These are phyloP conservation scores for Eumaeus atala DNA, from an alignment of 1,140 invertebrate species.

Conservation along the genomic window DNA sequence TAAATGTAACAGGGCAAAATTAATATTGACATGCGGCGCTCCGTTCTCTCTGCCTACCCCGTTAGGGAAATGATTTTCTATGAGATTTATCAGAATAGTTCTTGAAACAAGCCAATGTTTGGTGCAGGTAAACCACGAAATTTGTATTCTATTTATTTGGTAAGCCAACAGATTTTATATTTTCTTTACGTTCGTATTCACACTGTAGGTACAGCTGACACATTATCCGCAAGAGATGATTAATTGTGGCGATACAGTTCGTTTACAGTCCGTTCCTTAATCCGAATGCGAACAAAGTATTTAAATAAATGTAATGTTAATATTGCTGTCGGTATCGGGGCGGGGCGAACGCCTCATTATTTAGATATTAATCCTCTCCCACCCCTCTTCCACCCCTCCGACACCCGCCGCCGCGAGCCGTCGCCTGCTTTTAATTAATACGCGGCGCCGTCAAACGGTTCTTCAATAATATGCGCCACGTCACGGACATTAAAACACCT, in stretches of 20 bases:
- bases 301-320: constrained; percentile 8
- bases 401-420: constrained; percentile 14
- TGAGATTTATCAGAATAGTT: too few species aligned
- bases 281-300: not conserved
- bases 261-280: not conserved
- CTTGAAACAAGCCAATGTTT: not conserved
- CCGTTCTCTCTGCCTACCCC: too few species aligned
- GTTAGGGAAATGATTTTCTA: too few species aligned
- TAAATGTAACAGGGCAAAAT: too few species aligned
- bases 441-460: constrained; percentile 9
- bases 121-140: not conserved
- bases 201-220: too few species aligned
- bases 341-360: constrained; percentile 61
- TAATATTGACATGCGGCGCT: too few species aligned
- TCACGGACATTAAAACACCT: too few species aligned
- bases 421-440: constrained; percentile 38
- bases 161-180: too few species aligned
- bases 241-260: not conserved
- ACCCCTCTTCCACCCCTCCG: constrained; percentile 27
- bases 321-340: constrained; percentile 43
- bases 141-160: too few species aligned
- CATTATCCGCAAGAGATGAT: too few species aligned
- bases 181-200: too few species aligned
- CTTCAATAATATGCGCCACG: too few species aligned
- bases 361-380: constrained; percentile 61